Evolutionary conservation across 1,140 invertebrate species (phyloP).

Genomic region (Pissodes strobi): DNA sequence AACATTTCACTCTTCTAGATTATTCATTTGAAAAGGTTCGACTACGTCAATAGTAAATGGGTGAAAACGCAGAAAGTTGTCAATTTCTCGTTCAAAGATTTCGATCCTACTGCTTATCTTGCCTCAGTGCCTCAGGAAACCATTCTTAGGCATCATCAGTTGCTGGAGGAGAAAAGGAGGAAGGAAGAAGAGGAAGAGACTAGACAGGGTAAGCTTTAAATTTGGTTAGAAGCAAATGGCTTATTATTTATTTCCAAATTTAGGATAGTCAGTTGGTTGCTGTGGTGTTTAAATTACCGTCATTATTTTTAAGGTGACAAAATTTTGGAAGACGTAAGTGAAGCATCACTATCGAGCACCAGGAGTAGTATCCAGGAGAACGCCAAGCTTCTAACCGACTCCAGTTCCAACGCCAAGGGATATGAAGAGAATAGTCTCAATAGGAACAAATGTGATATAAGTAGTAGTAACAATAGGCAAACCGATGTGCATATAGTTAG

Average conservation of each 20-base stretch:
- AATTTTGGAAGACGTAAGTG: constrained; percentile 27
- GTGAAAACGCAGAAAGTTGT: constrained; percentile 93
- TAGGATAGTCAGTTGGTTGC: too few relatives aligned
- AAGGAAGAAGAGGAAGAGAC: constrained; percentile 26
- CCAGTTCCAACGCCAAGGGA: background rate
- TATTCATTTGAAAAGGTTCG: constrained; percentile 87
- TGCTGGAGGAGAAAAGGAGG: constrained; percentile 52
- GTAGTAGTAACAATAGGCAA: constrained; percentile 8
- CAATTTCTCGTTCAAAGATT: constrained; percentile 81
- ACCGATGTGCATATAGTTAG: constrained; percentile 3
- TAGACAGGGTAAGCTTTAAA: constrained; percentile 5
- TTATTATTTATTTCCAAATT: too few relatives aligned
- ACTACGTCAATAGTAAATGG: constrained; percentile 86
- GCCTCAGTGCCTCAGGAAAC: constrained; percentile 77
- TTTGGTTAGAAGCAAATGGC: too few relatives aligned
- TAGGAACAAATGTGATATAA: constrained; percentile 18
- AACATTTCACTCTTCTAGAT: constrained; percentile 64
- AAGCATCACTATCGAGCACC: constrained; percentile 14
- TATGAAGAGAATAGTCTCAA: background rate
- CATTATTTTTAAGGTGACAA: constrained; percentile 24
- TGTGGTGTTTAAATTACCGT: too few relatives aligned
- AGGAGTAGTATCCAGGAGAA: constrained; percentile 17
- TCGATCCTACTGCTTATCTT: constrained; percentile 80
- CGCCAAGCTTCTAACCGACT: constrained; percentile 1
- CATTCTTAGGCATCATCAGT: constrained; percentile 65